Evolutionary conservation across 2,113 vertebrate species (phyloP), one percentile per base, ranked within the genome.

Genomic region (Raja brachyura): DNA sequence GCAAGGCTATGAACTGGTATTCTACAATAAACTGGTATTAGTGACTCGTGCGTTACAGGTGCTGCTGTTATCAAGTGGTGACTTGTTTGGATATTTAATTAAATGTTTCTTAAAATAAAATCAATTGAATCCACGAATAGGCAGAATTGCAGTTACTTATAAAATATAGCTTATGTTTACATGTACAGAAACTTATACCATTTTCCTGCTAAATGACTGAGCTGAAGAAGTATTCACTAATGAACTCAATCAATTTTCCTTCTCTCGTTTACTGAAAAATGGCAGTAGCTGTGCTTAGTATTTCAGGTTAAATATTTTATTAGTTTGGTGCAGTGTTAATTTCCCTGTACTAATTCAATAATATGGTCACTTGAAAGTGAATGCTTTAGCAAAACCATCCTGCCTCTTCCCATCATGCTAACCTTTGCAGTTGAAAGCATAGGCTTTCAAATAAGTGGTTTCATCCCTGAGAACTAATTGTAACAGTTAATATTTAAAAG

Each of bases 401-500:
- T 73, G 33, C 59, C 18, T 9, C 90, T 73, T 73, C 39, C 39
- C 39, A 92, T 73, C 66, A 85, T 20, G 73, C 68, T 25, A 20
- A 54, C 31, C n/a, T 88, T 63, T 63, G 9, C 13, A 33, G 4
- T 63, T 73, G 73, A 22, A 92, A 54, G 16, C 33, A 73, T 28
- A 92, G 68, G 18, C 68, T 92, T 18, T 22, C 39, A 48, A 74
- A 92, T 92, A 33, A 92, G 33, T 25, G 33, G 4, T 25, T 68
- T 70, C 66, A 39, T 48, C 9, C 33, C 25, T 54, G 28, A 28
- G 18, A 54, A 54, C 22, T 73, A 92, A 70, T 92, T 92, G 9
- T 92, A 73, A 92, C 22, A 39, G 86, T 90, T 70, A 33, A n/a
- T 61, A 70, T 63, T 48, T 92, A 48, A 92, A 74, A 74, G 90